Percentiles rank a stretch among this genome's conserved stretches.
phyloP scores from a whole-genome alignment of 2,113 vertebrate genomes.

The Brachyhypopomus occidentalis region DNA sequence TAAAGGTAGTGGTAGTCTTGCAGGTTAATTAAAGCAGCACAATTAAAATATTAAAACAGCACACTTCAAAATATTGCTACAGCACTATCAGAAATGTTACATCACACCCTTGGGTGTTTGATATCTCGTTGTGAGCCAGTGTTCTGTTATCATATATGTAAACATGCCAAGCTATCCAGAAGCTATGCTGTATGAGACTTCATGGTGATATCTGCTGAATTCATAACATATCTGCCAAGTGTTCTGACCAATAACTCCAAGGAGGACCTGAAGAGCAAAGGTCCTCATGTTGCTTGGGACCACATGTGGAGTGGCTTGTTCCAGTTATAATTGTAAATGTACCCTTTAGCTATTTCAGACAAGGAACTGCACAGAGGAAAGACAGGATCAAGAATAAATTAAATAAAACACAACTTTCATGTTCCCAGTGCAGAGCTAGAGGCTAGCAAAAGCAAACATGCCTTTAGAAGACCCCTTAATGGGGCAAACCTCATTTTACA shows the following conservation, averaged over 20 bases:
- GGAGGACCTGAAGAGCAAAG: background rate
- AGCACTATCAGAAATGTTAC: background rate
- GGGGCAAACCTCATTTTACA: background rate
- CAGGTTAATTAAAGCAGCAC: background rate
- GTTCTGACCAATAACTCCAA: background rate
- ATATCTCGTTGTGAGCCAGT: no score
- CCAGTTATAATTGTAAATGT: background rate
- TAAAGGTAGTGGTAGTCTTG: background rate
- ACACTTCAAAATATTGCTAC: background rate
- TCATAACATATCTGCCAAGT: background rate
- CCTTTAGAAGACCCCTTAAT: background rate
- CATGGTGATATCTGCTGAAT: background rate
- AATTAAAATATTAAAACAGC: background rate
- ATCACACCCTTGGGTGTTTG: background rate
- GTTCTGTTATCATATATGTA: no score
- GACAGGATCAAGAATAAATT: background rate
- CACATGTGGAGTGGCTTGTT: background rate
- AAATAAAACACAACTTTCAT: slow-evolving; percentile 29
- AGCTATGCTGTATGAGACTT: background rate
- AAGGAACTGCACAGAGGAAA: background rate
- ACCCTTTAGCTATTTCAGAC: slow-evolving; percentile 23
- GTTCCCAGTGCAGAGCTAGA: slow-evolving; percentile 5
- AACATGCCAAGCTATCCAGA: background rate
- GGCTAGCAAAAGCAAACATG: background rate
- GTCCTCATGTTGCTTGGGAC: background rate